Evolutionary conservation across 2,113 vertebrate genomes (phyloP), one percentile per base, ranked within the genome.

Genomic region (Triplophysa tibetana): DNA sequence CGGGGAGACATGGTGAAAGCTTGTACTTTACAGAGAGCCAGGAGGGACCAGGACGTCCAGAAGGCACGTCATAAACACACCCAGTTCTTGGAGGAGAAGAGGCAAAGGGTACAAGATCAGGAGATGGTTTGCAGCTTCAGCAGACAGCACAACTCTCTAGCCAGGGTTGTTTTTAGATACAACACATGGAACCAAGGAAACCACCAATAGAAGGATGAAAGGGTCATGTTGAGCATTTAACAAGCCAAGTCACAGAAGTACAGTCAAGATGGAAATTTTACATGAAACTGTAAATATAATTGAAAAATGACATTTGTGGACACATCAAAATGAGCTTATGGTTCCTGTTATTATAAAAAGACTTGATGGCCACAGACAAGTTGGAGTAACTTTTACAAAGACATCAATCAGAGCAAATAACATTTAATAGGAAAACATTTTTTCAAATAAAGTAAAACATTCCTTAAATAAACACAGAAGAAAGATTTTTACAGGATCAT

Each of bases 61-160:
- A 67, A 80, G 9, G 86, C 84, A 26, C 88, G 43, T 58, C 56
- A 89, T 21, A 91, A 79, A 64, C 82, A 85, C 73, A 3, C 13
- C 41, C 0, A 1, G 8, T 91, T 91, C 78, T 43, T 87, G 0
- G 45, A 88, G 69, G 83, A 83, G 41, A 92, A 89, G 75, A 84
- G 80, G 0, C 58, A 23, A 50, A 90, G 60, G 17, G 16, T 76
- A 6, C 9, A 21, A 26, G 85, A 90, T 3, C 78, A 82, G n/a
- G 76, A 82, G 38, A 70, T 87, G 68, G 85, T 89, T 62, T 87
- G 82, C 11, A 64, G 26, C 8, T 86, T 91, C 24, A 89, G 26
- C 73, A 82, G 85, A 63, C 82, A 90, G 24, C 80, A 83, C 56
- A 61, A 23, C 38, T 50, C 85, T 67, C 84, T 91, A 77, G 21